Percentiles rank a stretch among this genome's conserved stretches.
Conservation (phyloP, 2,888 invertebrate genomes). For the Eucera pruinosa region DNA sequence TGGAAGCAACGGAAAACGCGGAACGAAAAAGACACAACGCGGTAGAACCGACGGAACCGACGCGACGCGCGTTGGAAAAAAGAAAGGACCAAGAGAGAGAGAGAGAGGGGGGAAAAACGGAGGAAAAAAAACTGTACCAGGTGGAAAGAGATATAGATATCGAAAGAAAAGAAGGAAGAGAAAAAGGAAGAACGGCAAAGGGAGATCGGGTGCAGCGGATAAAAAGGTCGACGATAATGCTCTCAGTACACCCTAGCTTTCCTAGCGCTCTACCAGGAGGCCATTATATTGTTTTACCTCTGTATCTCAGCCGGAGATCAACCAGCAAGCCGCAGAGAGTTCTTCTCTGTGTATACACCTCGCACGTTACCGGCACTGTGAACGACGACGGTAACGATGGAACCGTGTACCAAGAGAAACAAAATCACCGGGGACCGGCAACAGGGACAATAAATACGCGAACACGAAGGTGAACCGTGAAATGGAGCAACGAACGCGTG, state of each 20-base stretch:
- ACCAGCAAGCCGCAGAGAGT: slow-evolving; percentile 54
- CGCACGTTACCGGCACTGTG: slow-evolving; percentile 22
- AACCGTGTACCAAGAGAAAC: slow-evolving; percentile 58
- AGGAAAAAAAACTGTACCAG: slow-evolving; percentile 44
- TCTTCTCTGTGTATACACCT: slow-evolving; percentile 37
- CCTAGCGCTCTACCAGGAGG: slow-evolving; percentile 68
- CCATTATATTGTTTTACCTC: slow-evolving; percentile 75
- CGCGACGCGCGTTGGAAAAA: slow-evolving; percentile 41
- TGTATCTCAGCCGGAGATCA: slow-evolving; percentile 68
- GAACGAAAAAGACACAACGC: slow-evolving; percentile 65
- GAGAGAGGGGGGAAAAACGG: slow-evolving; percentile 64
- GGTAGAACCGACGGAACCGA: slow-evolving; percentile 55
- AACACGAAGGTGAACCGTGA: slow-evolving; percentile 18
- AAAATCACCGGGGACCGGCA: slow-evolving; percentile 62
- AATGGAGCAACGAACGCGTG: slow-evolving; percentile 12
- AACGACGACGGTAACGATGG: slow-evolving; percentile 26
- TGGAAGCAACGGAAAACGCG: slow-evolving; percentile 26
- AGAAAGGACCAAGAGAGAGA: slow-evolving; percentile 40
- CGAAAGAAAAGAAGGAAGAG: slow-evolving; percentile 61
- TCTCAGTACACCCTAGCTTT: slow-evolving; percentile 68
- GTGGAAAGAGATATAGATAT: slow-evolving; percentile 55
- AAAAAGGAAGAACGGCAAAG: slow-evolving; percentile 63
- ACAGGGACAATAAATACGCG: too few species aligned
- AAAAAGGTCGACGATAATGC: slow-evolving; percentile 80
- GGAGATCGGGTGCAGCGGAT: slow-evolving; percentile 77